A percentile compares a stretch with the other conserved stretches of the same genome.
Evolutionary conservation across 2,888 invertebrate species (phyloP).

Genomic region (Platypus cylindrus): DNA sequence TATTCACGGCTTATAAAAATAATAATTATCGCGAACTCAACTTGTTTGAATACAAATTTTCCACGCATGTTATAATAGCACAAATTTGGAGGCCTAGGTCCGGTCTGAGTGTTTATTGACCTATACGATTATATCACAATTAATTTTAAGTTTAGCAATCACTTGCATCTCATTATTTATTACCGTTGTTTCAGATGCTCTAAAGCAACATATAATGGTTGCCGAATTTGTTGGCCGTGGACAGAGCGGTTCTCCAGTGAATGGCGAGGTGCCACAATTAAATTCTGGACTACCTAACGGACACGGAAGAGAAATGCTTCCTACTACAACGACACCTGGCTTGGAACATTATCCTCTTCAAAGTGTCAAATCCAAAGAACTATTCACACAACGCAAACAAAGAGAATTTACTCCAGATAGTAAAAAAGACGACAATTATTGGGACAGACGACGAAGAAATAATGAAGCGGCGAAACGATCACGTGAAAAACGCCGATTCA

Average conservation of each 20-base stretch:
- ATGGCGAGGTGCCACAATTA: slow-evolving; percentile 52
- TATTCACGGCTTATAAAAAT: too few species aligned
- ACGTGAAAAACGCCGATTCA: slow-evolving; percentile 89
- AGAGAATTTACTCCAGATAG: slow-evolving; percentile 93
- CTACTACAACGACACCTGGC: slow-evolving; percentile 32
- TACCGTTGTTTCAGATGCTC: slow-evolving; percentile 31
- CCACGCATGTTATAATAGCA: neutral
- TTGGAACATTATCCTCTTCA: slow-evolving; percentile 39
- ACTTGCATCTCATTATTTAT: slow-evolving; percentile 5
- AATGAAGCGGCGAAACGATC: slow-evolving; percentile 96
- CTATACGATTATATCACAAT: slow-evolving; percentile 13
- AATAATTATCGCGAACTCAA: too few species aligned
- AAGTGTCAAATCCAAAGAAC: slow-evolving; percentile 57
- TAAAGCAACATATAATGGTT: slow-evolving; percentile 67
- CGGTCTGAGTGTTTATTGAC: slow-evolving; percentile 13
- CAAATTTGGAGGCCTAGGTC: slow-evolving; percentile 6
- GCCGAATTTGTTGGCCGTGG: slow-evolving; percentile 74
- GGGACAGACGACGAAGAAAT: slow-evolving; percentile 91
- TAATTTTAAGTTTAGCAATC: slow-evolving; percentile 10
- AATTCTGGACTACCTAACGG: slow-evolving; percentile 42
- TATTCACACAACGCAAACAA: slow-evolving; percentile 84
- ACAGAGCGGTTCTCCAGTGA: slow-evolving; percentile 54
- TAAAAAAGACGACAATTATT: slow-evolving; percentile 94
- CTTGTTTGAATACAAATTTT: too few species aligned
- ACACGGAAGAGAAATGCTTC: slow-evolving; percentile 33